These are phyloP conservation scores for Remorina albescens DNA, from an alignment of 2,797 vertebrate species.

Conservation along the genomic window DNA sequence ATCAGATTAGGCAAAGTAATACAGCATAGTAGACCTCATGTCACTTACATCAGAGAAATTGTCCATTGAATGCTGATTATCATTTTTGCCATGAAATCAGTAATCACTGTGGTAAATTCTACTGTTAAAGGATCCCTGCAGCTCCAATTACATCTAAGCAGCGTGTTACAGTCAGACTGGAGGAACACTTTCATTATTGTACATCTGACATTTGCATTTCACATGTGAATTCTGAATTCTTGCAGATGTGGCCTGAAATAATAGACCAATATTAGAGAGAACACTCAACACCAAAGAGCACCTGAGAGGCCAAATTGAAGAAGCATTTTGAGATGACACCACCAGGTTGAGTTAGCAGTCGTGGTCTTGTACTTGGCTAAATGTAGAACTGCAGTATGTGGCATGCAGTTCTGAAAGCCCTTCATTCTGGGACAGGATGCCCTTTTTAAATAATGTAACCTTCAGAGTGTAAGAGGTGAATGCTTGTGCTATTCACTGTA, in stretches of 20 bases:
- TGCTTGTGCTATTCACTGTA: slow-evolving; percentile 73
- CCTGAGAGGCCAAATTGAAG: slow-evolving; percentile 24
- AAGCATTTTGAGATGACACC: slow-evolving; percentile 24
- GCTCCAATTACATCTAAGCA: slow-evolving; percentile 12
- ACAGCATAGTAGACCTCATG: not conserved
- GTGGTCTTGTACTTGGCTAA: slow-evolving; percentile 16
- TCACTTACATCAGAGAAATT: slow-evolving; percentile 8
- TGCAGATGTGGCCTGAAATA: slow-evolving; percentile 21
- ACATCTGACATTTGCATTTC: slow-evolving; percentile 17
- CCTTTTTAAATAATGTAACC: slow-evolving; percentile 78
- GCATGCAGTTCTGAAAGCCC: slow-evolving; percentile 43
- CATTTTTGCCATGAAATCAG: slow-evolving; percentile 27
- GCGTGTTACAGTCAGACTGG: slow-evolving; percentile 15
- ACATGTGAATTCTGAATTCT: not conserved
- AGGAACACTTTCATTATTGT: not conserved
- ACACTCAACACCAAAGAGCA: slow-evolving; percentile 23
- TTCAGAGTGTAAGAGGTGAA: slow-evolving; percentile 74
- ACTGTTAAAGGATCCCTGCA: slow-evolving; percentile 14
- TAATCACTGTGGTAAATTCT: slow-evolving; percentile 22
- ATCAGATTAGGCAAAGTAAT: not conserved
- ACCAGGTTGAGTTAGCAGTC: slow-evolving; percentile 13
- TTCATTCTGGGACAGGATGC: slow-evolving; percentile 58
- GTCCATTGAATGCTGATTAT: slow-evolving; percentile 10
- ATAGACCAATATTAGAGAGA: not conserved
- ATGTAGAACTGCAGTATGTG: slow-evolving; percentile 29